A percentile compares a stretch with the other conserved stretches of the same genome.
Conservation (phyloP, 2,113 vertebrate genomes). For the Theristicus caerulescens region DNA sequence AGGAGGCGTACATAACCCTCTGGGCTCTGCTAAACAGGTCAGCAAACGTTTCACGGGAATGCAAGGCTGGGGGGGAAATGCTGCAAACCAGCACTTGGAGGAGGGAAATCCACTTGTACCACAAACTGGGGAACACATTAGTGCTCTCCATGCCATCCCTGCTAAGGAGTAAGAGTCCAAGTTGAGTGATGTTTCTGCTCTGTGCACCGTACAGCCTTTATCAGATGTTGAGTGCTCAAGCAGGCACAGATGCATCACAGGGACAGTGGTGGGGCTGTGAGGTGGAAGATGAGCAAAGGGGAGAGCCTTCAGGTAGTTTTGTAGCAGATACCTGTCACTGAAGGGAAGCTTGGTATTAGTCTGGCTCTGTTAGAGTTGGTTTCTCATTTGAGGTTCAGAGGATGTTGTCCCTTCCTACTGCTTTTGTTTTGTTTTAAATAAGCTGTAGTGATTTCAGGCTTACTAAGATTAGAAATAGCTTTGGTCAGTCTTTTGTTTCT, state of each 20-base stretch:
- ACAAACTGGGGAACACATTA: not conserved
- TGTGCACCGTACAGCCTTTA: accelerated
- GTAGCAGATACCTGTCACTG: not conserved
- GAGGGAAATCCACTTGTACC: not conserved
- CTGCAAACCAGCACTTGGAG: not conserved
- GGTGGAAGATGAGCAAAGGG: not conserved
- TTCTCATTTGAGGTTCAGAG: not conserved
- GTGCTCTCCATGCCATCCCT: not conserved
- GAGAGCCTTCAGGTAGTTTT: not conserved
- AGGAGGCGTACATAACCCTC: not conserved
- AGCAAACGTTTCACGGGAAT: not conserved
- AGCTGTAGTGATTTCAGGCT: not conserved
- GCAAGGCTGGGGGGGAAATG: not conserved
- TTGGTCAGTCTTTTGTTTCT: no score
- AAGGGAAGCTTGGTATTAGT: not conserved
- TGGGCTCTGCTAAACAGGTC: not conserved
- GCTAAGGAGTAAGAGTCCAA: not conserved
- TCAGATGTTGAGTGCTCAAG: not conserved
- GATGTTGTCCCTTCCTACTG: not conserved
- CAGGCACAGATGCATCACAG: no score
- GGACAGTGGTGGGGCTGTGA: not conserved
- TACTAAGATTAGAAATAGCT: not conserved
- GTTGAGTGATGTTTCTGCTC: not conserved
- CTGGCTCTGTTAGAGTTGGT: not conserved
- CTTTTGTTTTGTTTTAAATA: not conserved